Conservation (phyloP, 2,888 invertebrate species). For the Carterocephalus palaemon region DNA sequence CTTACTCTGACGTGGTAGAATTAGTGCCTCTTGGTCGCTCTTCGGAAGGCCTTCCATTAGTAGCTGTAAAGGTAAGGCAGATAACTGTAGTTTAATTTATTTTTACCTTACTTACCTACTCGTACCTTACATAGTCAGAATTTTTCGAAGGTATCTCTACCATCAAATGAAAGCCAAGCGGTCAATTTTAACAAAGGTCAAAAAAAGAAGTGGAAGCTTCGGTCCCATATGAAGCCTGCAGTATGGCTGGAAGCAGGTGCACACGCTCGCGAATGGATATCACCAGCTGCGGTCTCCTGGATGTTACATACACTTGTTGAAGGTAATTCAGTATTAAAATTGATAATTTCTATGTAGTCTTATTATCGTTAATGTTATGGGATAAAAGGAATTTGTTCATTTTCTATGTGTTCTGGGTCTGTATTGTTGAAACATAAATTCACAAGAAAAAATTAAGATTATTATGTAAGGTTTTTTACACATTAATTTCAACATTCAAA, state of each 20-base stretch:
- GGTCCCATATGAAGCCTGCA: conserved; percentile 80
- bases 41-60: conserved; percentile 84
- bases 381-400: too few relatives aligned
- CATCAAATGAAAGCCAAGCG: conserved; percentile 49
- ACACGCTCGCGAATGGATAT: conserved; percentile 89
- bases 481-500: too few relatives aligned
- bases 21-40: conserved; percentile 85
- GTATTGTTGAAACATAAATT: too few relatives aligned
- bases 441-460: too few relatives aligned
- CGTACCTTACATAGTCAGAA: not conserved
- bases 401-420: too few relatives aligned
- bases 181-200: conserved; percentile 41
- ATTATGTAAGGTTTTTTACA: too few relatives aligned
- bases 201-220: conserved; percentile 71
- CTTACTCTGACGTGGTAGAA: conserved; percentile 82
- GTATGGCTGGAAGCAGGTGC: conserved; percentile 90
- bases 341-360: too few relatives aligned
- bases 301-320: conserved; percentile 83
- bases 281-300: conserved; percentile 87
- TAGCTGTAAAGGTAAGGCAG: conserved; percentile 85
- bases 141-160: conserved; percentile 51
- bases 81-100: not conserved
- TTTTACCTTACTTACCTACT: conserved; percentile 7
- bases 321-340: conserved; percentile 77
- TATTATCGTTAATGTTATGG: too few relatives aligned